phyloP scores from a whole-genome alignment of 2,888 invertebrate species.

The Stramonita haemastoma region DNA sequence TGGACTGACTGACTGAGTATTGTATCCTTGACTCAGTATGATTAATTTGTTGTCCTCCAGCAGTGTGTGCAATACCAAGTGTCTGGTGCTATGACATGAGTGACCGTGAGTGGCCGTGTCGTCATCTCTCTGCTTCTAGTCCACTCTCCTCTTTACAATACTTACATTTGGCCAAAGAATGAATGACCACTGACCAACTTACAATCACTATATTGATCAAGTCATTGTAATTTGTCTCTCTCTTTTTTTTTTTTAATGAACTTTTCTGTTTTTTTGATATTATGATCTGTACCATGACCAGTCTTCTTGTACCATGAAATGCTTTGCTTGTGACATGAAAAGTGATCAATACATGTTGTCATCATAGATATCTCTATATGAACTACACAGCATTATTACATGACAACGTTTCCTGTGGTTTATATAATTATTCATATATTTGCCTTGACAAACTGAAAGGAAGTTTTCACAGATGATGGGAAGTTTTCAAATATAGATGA shows the following conservation, averaged over 20 bases:
- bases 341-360: background rate
- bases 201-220: background rate
- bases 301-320: background rate
- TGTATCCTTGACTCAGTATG: no score
- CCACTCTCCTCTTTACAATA: background rate
- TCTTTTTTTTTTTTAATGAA: no score
- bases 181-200: background rate
- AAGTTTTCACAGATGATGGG: no score
- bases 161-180: constrained; percentile 6
- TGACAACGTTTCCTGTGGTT: no score
- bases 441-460: no score
- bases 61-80: constrained; percentile 23
- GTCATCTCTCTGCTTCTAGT: background rate
- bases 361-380: background rate
- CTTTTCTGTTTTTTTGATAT: no score
- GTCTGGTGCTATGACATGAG: constrained; percentile 19
- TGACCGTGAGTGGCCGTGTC: background rate
- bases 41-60: background rate
- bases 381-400: no score
- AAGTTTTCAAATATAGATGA: no score
- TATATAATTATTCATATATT: no score
- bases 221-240: background rate
- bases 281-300: background rate
- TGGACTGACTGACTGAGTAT: no score
- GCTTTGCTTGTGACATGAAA: background rate